Conservation (phyloP, 2,888 invertebrate species). For the Rotaria magnacalcarata region DNA sequence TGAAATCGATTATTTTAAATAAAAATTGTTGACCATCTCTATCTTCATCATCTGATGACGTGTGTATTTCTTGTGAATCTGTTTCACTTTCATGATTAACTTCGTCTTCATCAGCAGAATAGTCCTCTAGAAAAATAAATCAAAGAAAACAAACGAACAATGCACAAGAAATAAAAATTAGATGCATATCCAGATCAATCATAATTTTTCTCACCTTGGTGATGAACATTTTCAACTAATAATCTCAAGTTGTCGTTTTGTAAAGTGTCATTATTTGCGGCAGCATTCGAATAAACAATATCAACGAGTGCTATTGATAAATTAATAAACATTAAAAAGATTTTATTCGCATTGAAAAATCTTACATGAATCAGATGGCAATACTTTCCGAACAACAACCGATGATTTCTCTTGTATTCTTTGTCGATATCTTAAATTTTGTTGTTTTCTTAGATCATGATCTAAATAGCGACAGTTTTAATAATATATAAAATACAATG, state of each 20-base stretch:
- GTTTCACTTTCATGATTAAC: not conserved
- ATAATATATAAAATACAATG: not conserved
- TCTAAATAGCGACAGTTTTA: not conserved
- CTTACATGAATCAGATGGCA: not conserved
- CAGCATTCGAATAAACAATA: too few species aligned
- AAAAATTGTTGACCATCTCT: not conserved
- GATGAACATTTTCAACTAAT: too few species aligned
- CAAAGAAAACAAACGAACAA: too few species aligned
- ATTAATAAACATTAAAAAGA: too few species aligned
- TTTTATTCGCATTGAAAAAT: not conserved
- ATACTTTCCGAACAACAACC: not conserved
- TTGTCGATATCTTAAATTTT: not conserved
- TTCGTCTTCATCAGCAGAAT: not conserved
- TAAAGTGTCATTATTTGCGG: too few species aligned
- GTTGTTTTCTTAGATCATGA: not conserved
- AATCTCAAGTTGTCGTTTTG: too few species aligned
- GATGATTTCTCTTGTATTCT: not conserved
- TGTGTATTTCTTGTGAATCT: not conserved
- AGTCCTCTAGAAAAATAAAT: too few species aligned
- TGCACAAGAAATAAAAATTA: too few species aligned
- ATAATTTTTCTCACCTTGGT: too few species aligned
- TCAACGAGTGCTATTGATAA: too few species aligned
- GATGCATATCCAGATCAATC: too few species aligned
- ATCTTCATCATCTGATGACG: not conserved
- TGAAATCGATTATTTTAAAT: not conserved